Percentiles rank a stretch among this genome's conserved stretches.
Conservation (phyloP, 2,888 invertebrate genomes). For the Callyntrura guangdongensis region DNA sequence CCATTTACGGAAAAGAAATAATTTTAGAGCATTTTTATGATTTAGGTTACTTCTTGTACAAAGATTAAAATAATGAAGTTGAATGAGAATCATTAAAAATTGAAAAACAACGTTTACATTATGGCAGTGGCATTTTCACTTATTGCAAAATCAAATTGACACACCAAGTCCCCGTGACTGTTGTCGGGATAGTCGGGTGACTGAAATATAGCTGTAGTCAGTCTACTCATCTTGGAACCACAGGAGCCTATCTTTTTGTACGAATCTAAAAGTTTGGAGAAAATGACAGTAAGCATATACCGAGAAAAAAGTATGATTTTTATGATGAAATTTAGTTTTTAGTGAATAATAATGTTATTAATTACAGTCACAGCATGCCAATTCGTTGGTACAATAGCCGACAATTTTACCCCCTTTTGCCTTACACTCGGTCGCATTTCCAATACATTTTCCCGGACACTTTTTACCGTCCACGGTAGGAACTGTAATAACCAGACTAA, state of each 20-base stretch:
- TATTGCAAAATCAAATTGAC: slow-evolving; percentile 76
- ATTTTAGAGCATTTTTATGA: no score
- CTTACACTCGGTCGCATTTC: slow-evolving; percentile 74
- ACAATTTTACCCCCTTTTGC: slow-evolving; percentile 80
- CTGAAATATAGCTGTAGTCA: slow-evolving; percentile 73
- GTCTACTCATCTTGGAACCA: slow-evolving; percentile 64
- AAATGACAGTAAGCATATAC: neutral
- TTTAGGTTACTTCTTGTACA: no score
- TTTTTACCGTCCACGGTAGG: slow-evolving; percentile 65
- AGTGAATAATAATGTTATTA: no score
- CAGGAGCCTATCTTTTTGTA: slow-evolving; percentile 75
- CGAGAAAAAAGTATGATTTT: neutral
- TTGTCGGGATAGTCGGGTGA: slow-evolving; percentile 80
- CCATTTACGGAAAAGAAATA: neutral
- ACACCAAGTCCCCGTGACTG: slow-evolving; percentile 76
- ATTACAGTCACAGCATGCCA: slow-evolving; percentile 83
- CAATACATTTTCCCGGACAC: slow-evolving; percentile 82
- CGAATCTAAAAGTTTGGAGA: slow-evolving; percentile 30
- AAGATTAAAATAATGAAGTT: neutral
- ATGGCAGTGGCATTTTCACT: slow-evolving; percentile 53
- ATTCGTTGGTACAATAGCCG: slow-evolving; percentile 81
- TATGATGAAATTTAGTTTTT: slow-evolving; percentile 26
- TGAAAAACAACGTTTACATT: slow-evolving; percentile 43
- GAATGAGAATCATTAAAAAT: neutral
- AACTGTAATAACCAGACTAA: neutral